Evolutionary conservation across 2,113 vertebrate species (phyloP), one percentile per base, ranked within the genome.

Genomic region (Bathybates hornii): DNA sequence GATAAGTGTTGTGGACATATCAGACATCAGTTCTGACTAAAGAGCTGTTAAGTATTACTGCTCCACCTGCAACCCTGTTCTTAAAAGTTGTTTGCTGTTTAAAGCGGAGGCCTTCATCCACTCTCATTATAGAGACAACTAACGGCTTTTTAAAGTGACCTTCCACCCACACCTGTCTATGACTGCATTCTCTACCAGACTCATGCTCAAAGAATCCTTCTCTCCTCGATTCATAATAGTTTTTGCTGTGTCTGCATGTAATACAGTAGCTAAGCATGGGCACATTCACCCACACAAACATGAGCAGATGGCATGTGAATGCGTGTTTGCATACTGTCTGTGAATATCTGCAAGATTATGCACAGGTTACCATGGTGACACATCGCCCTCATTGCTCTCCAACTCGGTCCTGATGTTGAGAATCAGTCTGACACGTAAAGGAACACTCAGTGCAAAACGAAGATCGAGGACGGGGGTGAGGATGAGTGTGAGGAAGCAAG

Each of bases 281-380:
- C 17, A 19, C 81, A 63, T 11, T 21, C 71, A 27, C 34, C 9
- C 36, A 34, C 81, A 17, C 50, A 83, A 54, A 80, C 29, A 38
- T 3, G 8, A 71, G 53, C 80, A 89, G 68, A 81, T 59, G 82
- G 80, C 45, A 41, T 59, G 53, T 29, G 19, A 84, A 52, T 73
- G 48, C 43, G 52, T 50, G 59, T 86, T 86, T 82, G 73, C 78
- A 56, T 76, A 78, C 73, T 61, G 48, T 16, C 9, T 53, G 68
- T 73, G 82, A 83, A 61, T 84, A 76, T 85, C 11, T 80, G 80
- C 48, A 41, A 68, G 50, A 81, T 48, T 59, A 63, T 76, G 19
- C 4, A 11, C 36, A 50, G 21, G 90, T 92, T 92, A 78, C 87
- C 84, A 93, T 93, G 89, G 92, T 38, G 48, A 93, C 86, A 81